Base-by-base conservation (phyloP, 2,888 invertebrate genomes). In the Lasius platythorax region DNA sequence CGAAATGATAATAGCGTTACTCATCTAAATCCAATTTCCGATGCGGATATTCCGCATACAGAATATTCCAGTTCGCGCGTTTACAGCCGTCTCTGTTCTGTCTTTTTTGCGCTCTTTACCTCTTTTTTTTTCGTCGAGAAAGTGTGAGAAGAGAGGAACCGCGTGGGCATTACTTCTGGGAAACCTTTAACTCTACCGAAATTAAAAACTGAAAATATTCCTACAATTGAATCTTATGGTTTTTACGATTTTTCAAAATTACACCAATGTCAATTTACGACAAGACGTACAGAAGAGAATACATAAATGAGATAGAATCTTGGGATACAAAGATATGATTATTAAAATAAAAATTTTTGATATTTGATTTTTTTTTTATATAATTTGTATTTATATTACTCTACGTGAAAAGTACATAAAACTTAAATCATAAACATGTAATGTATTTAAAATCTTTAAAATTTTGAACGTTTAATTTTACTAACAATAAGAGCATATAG, bases 21-120 rank as follows among this genome's bases (percentile, higher is more conserved):
- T 30, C 37, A 40, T 66, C 3, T 15, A 30, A 67, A 78, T 67
- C 9, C 56, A 40, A 67, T 78, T 76, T 40, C 66, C 40, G 18
- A 53, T 12, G 53, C 11, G 40, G 28, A 56, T 40, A 53, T 30
- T 64, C 33, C 23, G 4, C 30, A 40, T 46, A 9, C 23, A 50
- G 30, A 63, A 23, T 46, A 15, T 33, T 75, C 3, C 46, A 50
- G 11, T 64, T 46, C n/a, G n/a, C 63, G 23, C 18, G 18, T 50
- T 15, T 15, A 28, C 40, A 37, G 15, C 23, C 15, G 5, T n/a
- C 9, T 28, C 15, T 30, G n/a, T 18, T 40, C 15, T 18, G 12
- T 12, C 30, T 63, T 43, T 30, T 46, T 64, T 50, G n/a, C 53
- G 18, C 6, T 46, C 12, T 9, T 64, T 64, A 37, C 23, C 23